Evolutionary conservation across 2,888 invertebrate species (phyloP).

Genomic region (Drosophila tanythrix): DNA sequence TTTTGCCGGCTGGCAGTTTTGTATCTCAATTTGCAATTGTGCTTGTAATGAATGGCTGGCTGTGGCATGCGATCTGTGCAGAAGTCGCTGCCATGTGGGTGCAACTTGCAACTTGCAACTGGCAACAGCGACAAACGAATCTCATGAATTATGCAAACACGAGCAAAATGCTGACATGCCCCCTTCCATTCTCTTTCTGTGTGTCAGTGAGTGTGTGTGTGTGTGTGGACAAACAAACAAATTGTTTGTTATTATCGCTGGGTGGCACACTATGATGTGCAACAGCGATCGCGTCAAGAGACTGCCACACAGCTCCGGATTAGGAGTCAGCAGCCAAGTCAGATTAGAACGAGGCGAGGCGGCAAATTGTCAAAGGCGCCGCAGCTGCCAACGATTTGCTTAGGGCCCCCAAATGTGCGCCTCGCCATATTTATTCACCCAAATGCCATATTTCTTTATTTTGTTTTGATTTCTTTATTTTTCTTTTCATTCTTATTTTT

Average conservation of each 20-base stretch:
- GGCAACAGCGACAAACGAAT: conserved; percentile 31
- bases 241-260: conserved; percentile 79
- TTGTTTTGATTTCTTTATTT: conserved; percentile 12
- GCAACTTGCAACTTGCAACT: conserved; percentile 46
- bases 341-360: conserved; percentile 51
- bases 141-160: conserved; percentile 76
- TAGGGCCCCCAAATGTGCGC: conserved; percentile 28
- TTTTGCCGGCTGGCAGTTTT: conserved; percentile 50
- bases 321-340: conserved; percentile 30
- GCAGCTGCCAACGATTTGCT: conserved; percentile 69
- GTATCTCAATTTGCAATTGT: conserved; percentile 76
- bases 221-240: conserved; percentile 70
- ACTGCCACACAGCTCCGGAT: conserved; percentile 48
- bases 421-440: conserved; percentile 55
- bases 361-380: conserved; percentile 74
- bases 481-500: conserved; percentile 44
- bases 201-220: conserved; percentile 19
- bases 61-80: conserved; percentile 39
- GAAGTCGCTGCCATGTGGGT: conserved; percentile 56
- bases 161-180: conserved; percentile 47
- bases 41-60: conserved; percentile 70
- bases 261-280: conserved; percentile 56
- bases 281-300: conserved; percentile 61
- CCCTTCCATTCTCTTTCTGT: conserved; percentile 6
- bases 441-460: conserved; percentile 18